Evolutionary conservation across 2,797 vertebrate species (phyloP).

Genomic region (Neosalanx taihuensis): DNA sequence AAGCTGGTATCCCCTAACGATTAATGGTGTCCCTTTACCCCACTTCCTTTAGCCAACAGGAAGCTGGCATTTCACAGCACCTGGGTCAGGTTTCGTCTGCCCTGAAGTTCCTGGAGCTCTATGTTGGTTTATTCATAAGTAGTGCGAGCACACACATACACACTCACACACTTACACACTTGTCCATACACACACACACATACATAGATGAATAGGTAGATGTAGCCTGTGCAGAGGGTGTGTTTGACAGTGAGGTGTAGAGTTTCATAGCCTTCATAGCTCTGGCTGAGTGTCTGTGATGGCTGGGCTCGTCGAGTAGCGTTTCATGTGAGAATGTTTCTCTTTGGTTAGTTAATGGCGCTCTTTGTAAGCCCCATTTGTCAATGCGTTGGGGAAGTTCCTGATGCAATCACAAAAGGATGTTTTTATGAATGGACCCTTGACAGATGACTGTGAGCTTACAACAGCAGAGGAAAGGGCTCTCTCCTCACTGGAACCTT

Average conservation of each 20-base stretch:
- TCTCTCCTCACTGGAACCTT: conserved; percentile 53
- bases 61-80: conserved; percentile 19
- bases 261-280: conserved; percentile 38
- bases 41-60: conserved; percentile 32
- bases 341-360: conserved; percentile 54
- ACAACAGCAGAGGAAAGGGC: conserved; percentile 52
- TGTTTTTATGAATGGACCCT: conserved; percentile 66
- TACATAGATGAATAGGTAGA: conserved; percentile 3
- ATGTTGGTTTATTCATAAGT: conserved; percentile 36
- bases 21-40: conserved; percentile 40
- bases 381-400: conserved; percentile 60
- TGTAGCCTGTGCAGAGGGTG: conserved; percentile 1
- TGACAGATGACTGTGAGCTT: conserved; percentile 62
- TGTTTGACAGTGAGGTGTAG: conserved; percentile 32
- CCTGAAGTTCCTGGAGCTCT: neutral
- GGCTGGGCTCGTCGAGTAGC: conserved; percentile 27
- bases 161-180: conserved; percentile 3
- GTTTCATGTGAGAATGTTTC: conserved; percentile 49
- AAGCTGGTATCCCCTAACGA: conserved; percentile 37
- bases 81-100: conserved; percentile 17
- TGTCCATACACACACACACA: conserved; percentile 8
- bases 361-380: conserved; percentile 58
- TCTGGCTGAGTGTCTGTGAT: conserved; percentile 38
- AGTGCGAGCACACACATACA: neutral
- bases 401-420: conserved; percentile 70